phyloP scores from a whole-genome alignment of 2,797 vertebrate genomes.

The Diceros bicornis region DNA sequence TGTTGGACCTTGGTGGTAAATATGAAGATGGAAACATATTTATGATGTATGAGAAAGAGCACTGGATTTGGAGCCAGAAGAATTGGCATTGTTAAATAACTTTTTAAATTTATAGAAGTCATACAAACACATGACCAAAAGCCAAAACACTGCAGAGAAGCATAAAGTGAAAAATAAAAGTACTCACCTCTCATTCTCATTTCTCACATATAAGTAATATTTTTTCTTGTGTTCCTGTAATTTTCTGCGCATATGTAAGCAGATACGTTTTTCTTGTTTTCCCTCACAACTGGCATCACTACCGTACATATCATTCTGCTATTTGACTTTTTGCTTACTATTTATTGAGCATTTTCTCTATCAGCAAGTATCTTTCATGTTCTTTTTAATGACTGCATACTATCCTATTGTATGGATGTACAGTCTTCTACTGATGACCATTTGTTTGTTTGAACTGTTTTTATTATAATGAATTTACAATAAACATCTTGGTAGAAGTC shows the following conservation, averaged over 20 bases:
- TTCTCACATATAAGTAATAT: slow-evolving; percentile 44
- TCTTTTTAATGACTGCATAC: slow-evolving; percentile 34
- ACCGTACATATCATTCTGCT: neutral
- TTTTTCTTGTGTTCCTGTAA: slow-evolving; percentile 25
- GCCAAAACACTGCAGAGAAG: slow-evolving; percentile 22
- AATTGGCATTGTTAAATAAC: slow-evolving; percentile 24
- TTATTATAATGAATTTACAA: slow-evolving; percentile 45
- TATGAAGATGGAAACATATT: slow-evolving; percentile 49
- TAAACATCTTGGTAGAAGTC: neutral
- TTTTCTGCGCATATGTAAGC: neutral
- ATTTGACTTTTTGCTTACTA: slow-evolving; percentile 22
- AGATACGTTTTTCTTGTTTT: neutral
- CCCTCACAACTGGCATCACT: neutral
- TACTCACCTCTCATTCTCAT: slow-evolving; percentile 20
- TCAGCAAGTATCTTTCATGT: neutral
- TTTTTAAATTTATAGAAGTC: slow-evolving; percentile 12
- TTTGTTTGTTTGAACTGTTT: slow-evolving; percentile 18
- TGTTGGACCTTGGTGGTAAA: neutral
- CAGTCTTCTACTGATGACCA: neutral
- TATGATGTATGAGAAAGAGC: neutral
- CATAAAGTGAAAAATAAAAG: slow-evolving; percentile 66
- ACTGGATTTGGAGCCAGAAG: slow-evolving; percentile 52
- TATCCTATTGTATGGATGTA: neutral
- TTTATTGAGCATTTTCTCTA: slow-evolving; percentile 5
- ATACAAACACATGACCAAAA: slow-evolving; percentile 32